Evolutionary conservation across 2,888 invertebrate genomes (phyloP).

Genomic region (Seira ritae): DNA sequence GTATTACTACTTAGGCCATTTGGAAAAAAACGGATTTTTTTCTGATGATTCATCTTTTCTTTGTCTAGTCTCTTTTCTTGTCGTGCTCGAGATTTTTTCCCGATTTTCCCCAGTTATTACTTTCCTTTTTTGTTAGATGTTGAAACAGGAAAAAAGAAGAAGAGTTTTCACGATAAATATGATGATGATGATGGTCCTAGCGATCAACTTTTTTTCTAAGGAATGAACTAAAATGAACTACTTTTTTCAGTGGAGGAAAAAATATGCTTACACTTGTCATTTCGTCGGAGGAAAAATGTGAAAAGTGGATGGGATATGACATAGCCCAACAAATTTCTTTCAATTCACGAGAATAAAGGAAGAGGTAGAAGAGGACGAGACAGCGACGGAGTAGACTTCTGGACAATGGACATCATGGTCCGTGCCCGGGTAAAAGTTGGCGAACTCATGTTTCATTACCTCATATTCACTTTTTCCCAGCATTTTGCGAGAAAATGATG

Average conservation of each 20-base stretch:
- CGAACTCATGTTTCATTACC: neutral
- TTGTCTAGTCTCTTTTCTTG: no score
- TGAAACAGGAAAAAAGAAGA: no score
- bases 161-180: no score
- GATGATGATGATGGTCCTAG: no score
- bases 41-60: neutral
- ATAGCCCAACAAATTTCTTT: neutral
- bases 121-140: neutral
- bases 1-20: neutral
- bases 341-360: neutral
- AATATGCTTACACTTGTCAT: neutral
- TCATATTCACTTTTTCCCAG: neutral
- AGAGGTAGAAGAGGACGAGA: neutral
- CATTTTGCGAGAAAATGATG: neutral
- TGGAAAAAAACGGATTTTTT: neutral
- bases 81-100: neutral
- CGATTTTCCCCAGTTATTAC: neutral
- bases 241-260: neutral
- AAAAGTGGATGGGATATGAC: neutral
- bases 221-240: no score
- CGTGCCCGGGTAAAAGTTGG: neutral
- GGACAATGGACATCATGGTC: no score
- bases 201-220: no score
- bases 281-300: no score
- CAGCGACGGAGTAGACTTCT: no score